Evolutionary conservation across 1,140 invertebrate genomes (phyloP).

Genomic region (Archivesica marissinica): DNA sequence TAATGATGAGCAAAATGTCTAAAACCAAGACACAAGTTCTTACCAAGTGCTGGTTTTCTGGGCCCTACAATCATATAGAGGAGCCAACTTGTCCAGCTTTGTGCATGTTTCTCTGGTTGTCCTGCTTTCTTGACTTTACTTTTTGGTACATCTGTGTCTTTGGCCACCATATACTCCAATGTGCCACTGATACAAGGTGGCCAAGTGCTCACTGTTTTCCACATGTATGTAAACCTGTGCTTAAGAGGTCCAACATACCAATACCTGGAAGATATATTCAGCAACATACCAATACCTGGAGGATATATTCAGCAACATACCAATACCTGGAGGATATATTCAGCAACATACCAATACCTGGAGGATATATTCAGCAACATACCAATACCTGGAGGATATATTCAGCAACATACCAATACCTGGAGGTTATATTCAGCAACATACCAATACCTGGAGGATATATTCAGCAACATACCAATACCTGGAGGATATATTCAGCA

Average conservation of each 20-base stretch:
- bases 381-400: no score
- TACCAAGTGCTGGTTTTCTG: neutral
- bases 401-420: no score
- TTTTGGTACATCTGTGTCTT: constrained; percentile 65
- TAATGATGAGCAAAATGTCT: no score
- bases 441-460: no score
- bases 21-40: neutral
- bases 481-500: no score
- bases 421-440: no score
- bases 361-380: no score
- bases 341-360: no score
- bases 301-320: no score
- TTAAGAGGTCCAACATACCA: constrained; percentile 93
- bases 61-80: neutral
- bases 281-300: no score
- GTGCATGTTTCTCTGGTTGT: neutral
- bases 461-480: no score
- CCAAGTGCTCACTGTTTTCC: constrained; percentile 86
- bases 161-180: constrained; percentile 87
- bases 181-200: constrained; percentile 88
- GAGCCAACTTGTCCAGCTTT: constrained; percentile 7
- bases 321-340: no score
- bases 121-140: constrained; percentile 19
- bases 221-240: constrained; percentile 89
- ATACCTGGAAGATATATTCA: constrained; percentile 87